A percentile compares a stretch with the other conserved stretches of the same genome.
These are phyloP conservation scores for Manacus vitellinus DNA, from an alignment of 2,113 vertebrate species.

Conservation along the genomic window DNA sequence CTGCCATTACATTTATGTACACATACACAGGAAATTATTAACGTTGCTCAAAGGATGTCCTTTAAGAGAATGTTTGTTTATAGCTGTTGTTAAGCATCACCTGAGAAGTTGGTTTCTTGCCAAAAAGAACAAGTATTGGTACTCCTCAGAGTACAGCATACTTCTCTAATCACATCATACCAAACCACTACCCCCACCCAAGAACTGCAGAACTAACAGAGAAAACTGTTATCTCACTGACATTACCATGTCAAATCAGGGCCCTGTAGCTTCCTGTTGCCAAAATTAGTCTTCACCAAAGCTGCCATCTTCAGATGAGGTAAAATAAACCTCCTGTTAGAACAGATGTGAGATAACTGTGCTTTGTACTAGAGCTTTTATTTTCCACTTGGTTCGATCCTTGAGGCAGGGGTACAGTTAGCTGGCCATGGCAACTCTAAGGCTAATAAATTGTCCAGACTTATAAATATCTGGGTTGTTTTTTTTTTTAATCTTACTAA, in stretches of 20 bases:
- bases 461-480: not conserved
- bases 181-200: not conserved
- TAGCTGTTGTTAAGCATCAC: not conserved
- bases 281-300: not conserved
- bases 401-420: not conserved
- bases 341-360: not conserved
- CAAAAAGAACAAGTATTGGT: not conserved
- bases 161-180: not conserved
- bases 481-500: not conserved
- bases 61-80: not conserved
- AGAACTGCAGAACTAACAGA: not conserved
- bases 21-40: not conserved
- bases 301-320: not conserved
- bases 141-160: not conserved
- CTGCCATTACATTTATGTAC: not conserved
- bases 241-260: not conserved
- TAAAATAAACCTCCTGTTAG: not conserved
- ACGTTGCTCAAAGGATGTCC: not conserved
- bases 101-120: not conserved
- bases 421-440: not conserved
- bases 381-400: not conserved
- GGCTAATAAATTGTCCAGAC: not conserved
- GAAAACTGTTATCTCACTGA: not conserved
- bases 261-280: not conserved
- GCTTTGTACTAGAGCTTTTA: not conserved